Conservation (phyloP, 2,888 invertebrate species). For the Trissolcus brochymenae region DNA sequence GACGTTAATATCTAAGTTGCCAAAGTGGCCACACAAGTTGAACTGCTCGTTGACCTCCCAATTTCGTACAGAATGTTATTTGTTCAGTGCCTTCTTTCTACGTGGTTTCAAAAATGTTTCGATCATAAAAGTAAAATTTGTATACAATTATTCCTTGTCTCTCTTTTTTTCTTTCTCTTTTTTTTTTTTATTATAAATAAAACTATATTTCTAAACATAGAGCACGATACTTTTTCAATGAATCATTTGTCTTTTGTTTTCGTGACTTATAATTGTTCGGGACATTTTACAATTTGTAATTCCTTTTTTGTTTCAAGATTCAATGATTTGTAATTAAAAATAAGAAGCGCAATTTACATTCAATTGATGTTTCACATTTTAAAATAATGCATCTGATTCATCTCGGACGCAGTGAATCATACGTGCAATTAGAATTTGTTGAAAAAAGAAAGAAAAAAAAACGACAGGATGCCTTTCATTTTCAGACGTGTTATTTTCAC, state of each 20-base stretch:
- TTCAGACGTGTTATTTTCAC: background rate
- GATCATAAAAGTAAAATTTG: too few relatives aligned
- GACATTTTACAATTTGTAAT: background rate
- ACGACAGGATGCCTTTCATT: slow-evolving; percentile 5
- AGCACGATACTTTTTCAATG: background rate
- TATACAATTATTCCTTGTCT: too few relatives aligned
- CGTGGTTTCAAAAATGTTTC: too few relatives aligned
- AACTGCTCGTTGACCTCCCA: slow-evolving; percentile 14
- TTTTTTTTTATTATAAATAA: too few relatives aligned
- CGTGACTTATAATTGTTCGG: background rate
- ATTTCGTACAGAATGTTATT: too few relatives aligned
- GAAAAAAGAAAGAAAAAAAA: background rate
- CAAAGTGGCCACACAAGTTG: slow-evolving; percentile 35
- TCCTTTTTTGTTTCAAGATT: too few relatives aligned
- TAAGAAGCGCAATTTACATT: slow-evolving; percentile 1
- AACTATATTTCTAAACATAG: too few relatives aligned
- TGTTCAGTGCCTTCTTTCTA: too few relatives aligned
- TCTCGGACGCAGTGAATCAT: slow-evolving; percentile 16
- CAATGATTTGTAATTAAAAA: background rate
- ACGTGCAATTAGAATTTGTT: background rate
- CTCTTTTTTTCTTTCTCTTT: too few relatives aligned
- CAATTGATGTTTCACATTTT: slow-evolving; percentile 5
- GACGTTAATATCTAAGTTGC: slow-evolving; percentile 18
- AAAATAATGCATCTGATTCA: slow-evolving; percentile 33
- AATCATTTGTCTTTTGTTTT: slow-evolving; percentile 2